Base-by-base conservation (phyloP, 2,113 vertebrate species). In the Menidia beryllina region DNA sequence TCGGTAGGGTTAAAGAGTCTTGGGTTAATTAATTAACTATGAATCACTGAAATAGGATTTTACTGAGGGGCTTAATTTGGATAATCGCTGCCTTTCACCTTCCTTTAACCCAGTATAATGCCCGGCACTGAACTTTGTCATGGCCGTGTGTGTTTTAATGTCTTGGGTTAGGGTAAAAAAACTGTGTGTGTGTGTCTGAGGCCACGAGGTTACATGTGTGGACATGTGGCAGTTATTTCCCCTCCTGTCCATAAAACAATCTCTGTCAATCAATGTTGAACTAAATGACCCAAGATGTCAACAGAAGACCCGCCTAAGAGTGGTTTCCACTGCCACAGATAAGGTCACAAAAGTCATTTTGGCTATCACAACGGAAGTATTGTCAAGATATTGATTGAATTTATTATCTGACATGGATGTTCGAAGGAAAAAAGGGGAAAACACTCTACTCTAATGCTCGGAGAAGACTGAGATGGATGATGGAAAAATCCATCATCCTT, bases 281-380 rank as follows among this genome's bases (percentile, higher is more conserved):
- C 85, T 89, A 89, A 91, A 89, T 84, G 83, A 83, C 69, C 78
- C 11, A 19, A 55, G 75, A 47, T 79, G 85, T 89, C 86, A 88
- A 91, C 86, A 90, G 69, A 75, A 79, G 75, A 67, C 57, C 30
- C 69, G 41, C 67, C 51, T 20, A 55, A 81, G 83, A 90, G 87
- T 86, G 79, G 72, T 84, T 85, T 87, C 79, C 69, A 75, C 21
- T 71, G 64, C 36, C 17, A 75, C 54, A 72, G 85, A 91, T 89
- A 87, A 92, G 90, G 90, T 87, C 85, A 88, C 70, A 90, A 87
- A 84, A 91, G 79, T 69, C 87, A 89, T 89, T 89, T 86, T 82
- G 71, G 41, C 75, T 45, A 75, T 86, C 86, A 90, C 90, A 87
- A 88, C 87, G 57, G 69, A 86, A 75, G 64, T 68, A 83, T 85